Base-by-base conservation (phyloP, 2,797 vertebrate species). In the Leucoraja ocellata region DNA sequence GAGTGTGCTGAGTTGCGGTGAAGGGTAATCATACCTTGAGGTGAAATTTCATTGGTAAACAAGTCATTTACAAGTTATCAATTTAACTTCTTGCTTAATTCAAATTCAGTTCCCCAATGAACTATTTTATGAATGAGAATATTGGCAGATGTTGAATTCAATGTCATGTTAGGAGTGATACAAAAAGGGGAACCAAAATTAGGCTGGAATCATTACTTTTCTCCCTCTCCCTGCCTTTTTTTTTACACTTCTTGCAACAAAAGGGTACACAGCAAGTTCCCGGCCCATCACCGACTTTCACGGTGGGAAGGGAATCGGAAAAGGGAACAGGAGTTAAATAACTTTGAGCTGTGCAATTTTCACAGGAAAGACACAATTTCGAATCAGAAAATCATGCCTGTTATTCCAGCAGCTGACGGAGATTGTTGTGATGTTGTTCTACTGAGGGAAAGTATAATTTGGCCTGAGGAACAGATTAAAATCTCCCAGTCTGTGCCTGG, bases 401-500 rank as follows among this genome's bases (percentile, higher is more conserved):
- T 5, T 46, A 14, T 54, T 54, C 39, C 73, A 91, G 13, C n/a
- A 92, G 39, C 68, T 54, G 39, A 92, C 25, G 16, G 73, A 58
- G 21, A 46, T 54, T 74, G 39, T 54, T 92, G 90, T 92, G 11
- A 6, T n/a, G 39, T 36, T 46, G 46, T 73, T 73, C 71, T 8
- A 58, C 23, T 58, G 90, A 92, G 76, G 90, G 46, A 76, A 76
- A 58, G 90, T 76, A 46, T 92, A 92, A 74, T 11, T 58, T 92
- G 10, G 90, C 90, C 73, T 73, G 90, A 74, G 71, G 90, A 74
- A 92, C 63, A 76, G 90, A 92, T 92, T 92, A 76, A 92, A 74
- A 92, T 76, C 90, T 54, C 73, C 71, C 61, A 88, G 71, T 46
- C 73, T 74, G 71, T 73, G 73, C 90, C 90, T 92, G 90, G 39